These are phyloP conservation scores for Listronotus oregonensis DNA, from an alignment of 1,140 invertebrate genomes.

Conservation along the genomic window DNA sequence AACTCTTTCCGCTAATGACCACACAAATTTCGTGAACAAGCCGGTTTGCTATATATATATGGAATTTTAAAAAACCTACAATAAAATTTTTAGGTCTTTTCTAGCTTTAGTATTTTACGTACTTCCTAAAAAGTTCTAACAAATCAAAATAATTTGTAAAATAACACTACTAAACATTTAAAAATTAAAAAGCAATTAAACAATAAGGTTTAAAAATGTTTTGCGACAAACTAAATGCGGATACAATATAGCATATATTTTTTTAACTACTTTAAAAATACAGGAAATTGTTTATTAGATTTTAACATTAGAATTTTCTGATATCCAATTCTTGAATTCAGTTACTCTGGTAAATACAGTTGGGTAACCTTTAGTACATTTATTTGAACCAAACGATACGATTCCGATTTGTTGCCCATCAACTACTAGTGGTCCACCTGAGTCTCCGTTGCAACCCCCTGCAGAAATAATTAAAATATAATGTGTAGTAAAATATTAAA, in stretches of 20 bases:
- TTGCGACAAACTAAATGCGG: background rate
- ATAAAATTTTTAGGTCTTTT: too few species aligned
- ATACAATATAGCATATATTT: too few species aligned
- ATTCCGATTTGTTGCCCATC: slow-evolving; percentile 57
- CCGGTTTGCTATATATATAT: too few species aligned
- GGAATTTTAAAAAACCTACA: too few species aligned
- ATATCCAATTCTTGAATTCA: slow-evolving; percentile 48
- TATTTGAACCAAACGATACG: slow-evolving; percentile 59
- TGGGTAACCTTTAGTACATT: slow-evolving; percentile 55
- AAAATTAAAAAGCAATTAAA: too few species aligned
- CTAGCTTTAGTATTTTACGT: too few species aligned
- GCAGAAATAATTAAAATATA: background rate
- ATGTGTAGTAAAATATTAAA: too few species aligned
- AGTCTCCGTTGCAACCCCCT: slow-evolving; percentile 56
- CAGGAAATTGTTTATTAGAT: background rate
- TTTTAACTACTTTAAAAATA: background rate
- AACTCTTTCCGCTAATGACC: too few species aligned
- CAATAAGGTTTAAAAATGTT: background rate
- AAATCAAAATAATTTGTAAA: too few species aligned
- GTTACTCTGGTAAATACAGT: slow-evolving; percentile 56
- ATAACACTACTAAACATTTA: too few species aligned
- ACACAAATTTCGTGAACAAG: too few species aligned
- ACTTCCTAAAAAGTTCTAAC: too few species aligned
- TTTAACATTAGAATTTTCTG: slow-evolving; percentile 15
- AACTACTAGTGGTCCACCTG: slow-evolving; percentile 61